Percentiles rank a stretch among this genome's conserved stretches.
Conservation (phyloP, 2,888 invertebrate genomes). For the Drosophila pullipes region DNA sequence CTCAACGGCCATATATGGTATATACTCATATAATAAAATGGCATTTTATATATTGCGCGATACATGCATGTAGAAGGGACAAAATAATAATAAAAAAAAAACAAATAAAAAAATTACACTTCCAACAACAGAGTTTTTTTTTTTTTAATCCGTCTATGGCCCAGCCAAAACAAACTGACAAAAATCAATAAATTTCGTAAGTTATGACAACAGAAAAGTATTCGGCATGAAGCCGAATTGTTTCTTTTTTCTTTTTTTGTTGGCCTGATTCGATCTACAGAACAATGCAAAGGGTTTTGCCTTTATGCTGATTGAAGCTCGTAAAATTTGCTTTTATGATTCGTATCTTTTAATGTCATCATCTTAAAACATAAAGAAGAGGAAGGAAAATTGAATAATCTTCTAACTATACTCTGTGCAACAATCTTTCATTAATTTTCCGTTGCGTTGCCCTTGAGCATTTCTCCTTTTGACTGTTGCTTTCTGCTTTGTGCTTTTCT, state of each 20-base stretch:
- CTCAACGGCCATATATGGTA: constrained; percentile 36
- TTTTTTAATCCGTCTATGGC: constrained; percentile 26
- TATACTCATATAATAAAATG: constrained; percentile 12
- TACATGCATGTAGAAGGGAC: neutral
- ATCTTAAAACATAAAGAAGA: neutral
- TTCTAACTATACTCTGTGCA: neutral
- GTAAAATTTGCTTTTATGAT: neutral
- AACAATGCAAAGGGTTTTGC: constrained; percentile 3
- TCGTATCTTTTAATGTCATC: neutral
- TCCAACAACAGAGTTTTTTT: constrained; percentile 4
- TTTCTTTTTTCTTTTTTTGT: neutral
- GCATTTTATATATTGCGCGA: constrained; percentile 34
- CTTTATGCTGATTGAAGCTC: neutral
- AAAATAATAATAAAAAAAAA: constrained; percentile 2
- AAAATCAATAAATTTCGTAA: constrained; percentile 72
- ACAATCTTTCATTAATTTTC: neutral
- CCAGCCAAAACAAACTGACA: constrained; percentile 74
- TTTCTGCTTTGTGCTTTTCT: constrained; percentile 27
- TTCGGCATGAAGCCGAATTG: constrained; percentile 32
- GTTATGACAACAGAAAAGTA: constrained; percentile 41
- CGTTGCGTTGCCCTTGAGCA: constrained; percentile 7
- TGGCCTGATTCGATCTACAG: constrained; percentile 3
- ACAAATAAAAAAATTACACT: neutral
- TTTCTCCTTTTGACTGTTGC: constrained; percentile 17
- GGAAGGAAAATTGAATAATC: neutral